Conservation (phyloP, 2,888 invertebrate genomes). For the Stictocephala bisonia region DNA sequence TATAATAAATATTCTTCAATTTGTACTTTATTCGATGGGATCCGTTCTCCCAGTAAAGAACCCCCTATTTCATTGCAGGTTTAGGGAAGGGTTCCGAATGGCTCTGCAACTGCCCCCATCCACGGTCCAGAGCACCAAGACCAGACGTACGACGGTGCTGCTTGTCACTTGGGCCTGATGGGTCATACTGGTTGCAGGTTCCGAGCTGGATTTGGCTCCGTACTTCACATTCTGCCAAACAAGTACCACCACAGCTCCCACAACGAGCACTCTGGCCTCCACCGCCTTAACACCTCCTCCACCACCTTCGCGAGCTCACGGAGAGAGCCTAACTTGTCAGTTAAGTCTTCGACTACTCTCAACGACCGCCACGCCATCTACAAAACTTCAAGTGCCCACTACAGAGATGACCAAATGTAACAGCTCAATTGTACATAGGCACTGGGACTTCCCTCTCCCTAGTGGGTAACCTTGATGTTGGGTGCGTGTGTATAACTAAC, state of each 20-base stretch:
- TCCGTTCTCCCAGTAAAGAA: too few relatives aligned
- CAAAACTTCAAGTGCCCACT: constrained; percentile 24
- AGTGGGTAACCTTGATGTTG: too few relatives aligned
- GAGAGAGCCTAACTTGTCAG: constrained; percentile 40
- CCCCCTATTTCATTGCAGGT: constrained; percentile 8
- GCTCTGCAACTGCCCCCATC: not conserved
- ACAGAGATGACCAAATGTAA: constrained; percentile 43
- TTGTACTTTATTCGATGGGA: too few relatives aligned
- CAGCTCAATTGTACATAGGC: too few relatives aligned
- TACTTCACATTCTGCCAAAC: constrained; percentile 39
- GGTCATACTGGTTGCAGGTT: constrained; percentile 42
- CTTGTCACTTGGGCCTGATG: constrained; percentile 32
- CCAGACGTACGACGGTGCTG: too few relatives aligned
- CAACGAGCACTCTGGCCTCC: constrained; percentile 51
- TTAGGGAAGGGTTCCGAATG: constrained; percentile 2
- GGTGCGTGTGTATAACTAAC: too few relatives aligned
- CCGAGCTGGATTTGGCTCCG: constrained; percentile 41
- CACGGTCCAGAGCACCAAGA: not conserved
- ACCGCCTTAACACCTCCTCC: constrained; percentile 55
- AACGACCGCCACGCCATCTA: not conserved
- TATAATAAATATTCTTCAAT: too few relatives aligned
- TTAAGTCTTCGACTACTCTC: constrained; percentile 12
- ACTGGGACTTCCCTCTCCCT: too few relatives aligned
- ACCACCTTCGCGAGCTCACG: constrained; percentile 56
- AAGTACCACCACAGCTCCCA: constrained; percentile 21